Evolutionary conservation across 1,140 invertebrate genomes (phyloP).

Genomic region (Sycophila sp.): DNA sequence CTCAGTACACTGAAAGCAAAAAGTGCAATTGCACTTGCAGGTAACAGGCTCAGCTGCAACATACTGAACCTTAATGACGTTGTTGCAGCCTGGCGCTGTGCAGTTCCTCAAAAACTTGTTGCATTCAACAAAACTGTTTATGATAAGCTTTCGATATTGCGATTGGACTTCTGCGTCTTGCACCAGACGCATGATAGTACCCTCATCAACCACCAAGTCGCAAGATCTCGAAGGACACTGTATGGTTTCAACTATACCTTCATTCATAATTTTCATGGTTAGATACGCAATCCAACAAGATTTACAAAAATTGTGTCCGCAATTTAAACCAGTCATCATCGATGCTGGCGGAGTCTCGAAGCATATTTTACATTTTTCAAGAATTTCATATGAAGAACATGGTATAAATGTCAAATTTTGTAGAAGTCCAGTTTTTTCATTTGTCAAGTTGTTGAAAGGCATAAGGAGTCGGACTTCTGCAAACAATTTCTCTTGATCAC

Average conservation of each 20-base stretch:
- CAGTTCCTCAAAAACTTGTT: slow-evolving; percentile 97
- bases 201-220: slow-evolving; percentile 96
- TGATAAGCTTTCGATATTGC: slow-evolving; percentile 98
- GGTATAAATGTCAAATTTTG: slow-evolving; percentile 60
- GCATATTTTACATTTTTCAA: slow-evolving; percentile 96
- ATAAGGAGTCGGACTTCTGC: slow-evolving; percentile 93
- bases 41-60: slow-evolving; percentile 93
- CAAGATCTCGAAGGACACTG: slow-evolving; percentile 92
- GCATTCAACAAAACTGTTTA: slow-evolving; percentile 99
- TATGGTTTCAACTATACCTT: slow-evolving; percentile 95
- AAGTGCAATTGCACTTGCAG: slow-evolving; percentile 92
- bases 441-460: slow-evolving; percentile 84
- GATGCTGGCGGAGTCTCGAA: slow-evolving; percentile 81
- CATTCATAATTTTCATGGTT: slow-evolving; percentile 98
- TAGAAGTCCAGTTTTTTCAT: slow-evolving; percentile 65
- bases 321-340: slow-evolving; percentile 96
- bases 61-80: slow-evolving; percentile 94
- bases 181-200: slow-evolving; percentile 93
- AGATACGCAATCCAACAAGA: slow-evolving; percentile 97
- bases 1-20: slow-evolving; percentile 97
- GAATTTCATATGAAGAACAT: slow-evolving; percentile 72
- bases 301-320: slow-evolving; percentile 95
- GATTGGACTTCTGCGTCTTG: slow-evolving; percentile 92
- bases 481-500: slow-evolving; percentile 93
- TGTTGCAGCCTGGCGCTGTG: slow-evolving; percentile 95